Percentiles rank a stretch among this genome's conserved stretches.
phyloP scores from a whole-genome alignment of 2,797 vertebrate genomes.

The Myotis findleyi region DNA sequence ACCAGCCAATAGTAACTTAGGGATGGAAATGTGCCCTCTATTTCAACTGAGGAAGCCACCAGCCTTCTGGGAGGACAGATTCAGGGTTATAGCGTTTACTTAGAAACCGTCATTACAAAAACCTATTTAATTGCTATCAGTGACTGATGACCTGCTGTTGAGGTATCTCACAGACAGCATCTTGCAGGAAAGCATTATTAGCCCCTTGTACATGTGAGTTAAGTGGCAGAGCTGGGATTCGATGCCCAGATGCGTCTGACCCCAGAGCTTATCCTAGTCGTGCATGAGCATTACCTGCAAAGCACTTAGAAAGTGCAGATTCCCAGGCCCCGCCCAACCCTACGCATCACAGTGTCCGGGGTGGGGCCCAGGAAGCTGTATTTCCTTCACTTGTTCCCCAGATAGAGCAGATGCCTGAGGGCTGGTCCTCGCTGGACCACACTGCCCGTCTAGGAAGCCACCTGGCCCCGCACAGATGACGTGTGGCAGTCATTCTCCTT shows the following conservation, averaged over 20 bases:
- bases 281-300: neutral
- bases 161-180: neutral
- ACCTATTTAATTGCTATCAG: neutral
- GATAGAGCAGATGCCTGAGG: neutral
- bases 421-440: neutral
- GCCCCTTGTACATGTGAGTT: neutral
- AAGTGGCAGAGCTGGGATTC: constrained; percentile 33
- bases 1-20: neutral
- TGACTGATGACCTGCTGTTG: fast-evolving
- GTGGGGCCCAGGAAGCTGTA: neutral
- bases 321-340: neutral
- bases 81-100: neutral
- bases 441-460: neutral
- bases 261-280: neutral
- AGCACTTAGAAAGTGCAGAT: neutral
- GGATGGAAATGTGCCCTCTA: neutral
- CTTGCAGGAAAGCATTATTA: neutral
- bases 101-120: neutral
- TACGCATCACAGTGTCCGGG: fast-evolving
- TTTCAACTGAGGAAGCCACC: neutral
- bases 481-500: neutral
- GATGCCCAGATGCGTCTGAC: neutral
- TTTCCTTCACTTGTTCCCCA: neutral
- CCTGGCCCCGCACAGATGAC: neutral
- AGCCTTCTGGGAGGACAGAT: neutral